A percentile compares a stretch with the other conserved stretches of the same genome.
phyloP scores from a whole-genome alignment of 2,888 invertebrate species.

The Leptothorax acervorum region DNA sequence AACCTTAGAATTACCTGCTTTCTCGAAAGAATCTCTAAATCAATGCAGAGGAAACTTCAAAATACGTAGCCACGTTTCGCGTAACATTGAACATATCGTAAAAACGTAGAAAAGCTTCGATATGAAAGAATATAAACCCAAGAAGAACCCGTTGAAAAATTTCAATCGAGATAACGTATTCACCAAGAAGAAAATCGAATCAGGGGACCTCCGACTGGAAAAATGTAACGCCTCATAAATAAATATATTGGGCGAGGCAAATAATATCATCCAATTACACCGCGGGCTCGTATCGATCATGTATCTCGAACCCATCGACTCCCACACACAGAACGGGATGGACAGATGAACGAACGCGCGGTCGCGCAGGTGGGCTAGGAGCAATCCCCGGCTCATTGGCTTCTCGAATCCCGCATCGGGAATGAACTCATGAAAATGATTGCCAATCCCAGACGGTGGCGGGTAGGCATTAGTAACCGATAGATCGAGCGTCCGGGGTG shows the following conservation, averaged over 20 bases:
- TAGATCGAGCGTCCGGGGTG: slow-evolving; percentile 67
- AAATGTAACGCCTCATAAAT: slow-evolving; percentile 40
- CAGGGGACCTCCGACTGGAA: not conserved
- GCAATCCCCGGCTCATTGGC: slow-evolving; percentile 61
- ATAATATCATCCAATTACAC: slow-evolving; percentile 55
- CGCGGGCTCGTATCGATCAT: slow-evolving; percentile 41
- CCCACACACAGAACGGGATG: slow-evolving; percentile 18
- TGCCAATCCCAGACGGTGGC: slow-evolving; percentile 70
- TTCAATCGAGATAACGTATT: slow-evolving; percentile 22
- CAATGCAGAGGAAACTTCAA: slow-evolving; percentile 2
- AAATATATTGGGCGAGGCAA: slow-evolving; percentile 47
- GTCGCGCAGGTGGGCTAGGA: slow-evolving; percentile 49
- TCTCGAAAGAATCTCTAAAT: slow-evolving; percentile 15
- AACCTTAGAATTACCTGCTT: slow-evolving; percentile 31
- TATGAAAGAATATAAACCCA: not conserved
- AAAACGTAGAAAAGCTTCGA: not conserved
- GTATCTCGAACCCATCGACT: slow-evolving; percentile 48
- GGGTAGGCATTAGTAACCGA: slow-evolving; percentile 75
- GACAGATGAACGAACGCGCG: slow-evolving; percentile 11
- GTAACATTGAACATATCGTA: not conserved
- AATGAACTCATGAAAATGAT: slow-evolving; percentile 76
- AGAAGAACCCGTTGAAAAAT: slow-evolving; percentile 10
- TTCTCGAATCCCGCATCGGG: slow-evolving; percentile 54
- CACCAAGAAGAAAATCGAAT: slow-evolving; percentile 13
- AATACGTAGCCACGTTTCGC: not conserved